Evolutionary conservation across 1,140 invertebrate genomes (phyloP), one percentile per base, ranked within the genome.

Genomic region (Bombus cullumanus): DNA sequence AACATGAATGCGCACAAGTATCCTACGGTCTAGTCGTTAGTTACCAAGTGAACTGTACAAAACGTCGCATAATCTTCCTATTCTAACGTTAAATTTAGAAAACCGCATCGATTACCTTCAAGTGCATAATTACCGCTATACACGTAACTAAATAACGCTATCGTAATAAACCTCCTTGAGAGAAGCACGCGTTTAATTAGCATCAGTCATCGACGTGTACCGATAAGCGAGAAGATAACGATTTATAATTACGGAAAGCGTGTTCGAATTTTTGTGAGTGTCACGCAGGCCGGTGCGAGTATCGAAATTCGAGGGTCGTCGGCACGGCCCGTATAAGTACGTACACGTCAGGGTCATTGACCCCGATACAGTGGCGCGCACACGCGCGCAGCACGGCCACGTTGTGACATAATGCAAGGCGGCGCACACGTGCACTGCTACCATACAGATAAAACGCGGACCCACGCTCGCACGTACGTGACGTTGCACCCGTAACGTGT

Each of bases 291-390:
- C 34, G 69, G 59, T 72, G 83, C 76, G 75, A 41, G 75, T n/a
- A 83, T 81, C 85, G 78, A 89, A 81, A 86, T 83, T 79, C 77
- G 83, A 86, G 89, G 90, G 91, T 92, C 90, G 92, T 89, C 90
- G 93, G 90, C 91, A 94, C 88, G 92, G 90, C 93, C 87, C 85
- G 85, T 92, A 53, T 53, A 53, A 53, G 47, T 53, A 53, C 18
- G 92, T 93, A 88, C 92, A 92, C 92, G 93, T 93, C 92, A 92
- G 92, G 93, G 92, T 91, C 92, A 93, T 90, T 91, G 91, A 94
- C 94, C 93, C n/a, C 90, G 78, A 91, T 90, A 47, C 76, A 82
- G 18, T 10, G 25, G 18, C 62, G 43, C 43, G 13, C 28, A 22
- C 47, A 37, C n/a, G 37, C 73, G 15, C 41, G 5, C 34, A 47